Base-by-base conservation (phyloP, 53 echinoderm and acorn worm genomes). In the Actinopyga echinites region DNA sequence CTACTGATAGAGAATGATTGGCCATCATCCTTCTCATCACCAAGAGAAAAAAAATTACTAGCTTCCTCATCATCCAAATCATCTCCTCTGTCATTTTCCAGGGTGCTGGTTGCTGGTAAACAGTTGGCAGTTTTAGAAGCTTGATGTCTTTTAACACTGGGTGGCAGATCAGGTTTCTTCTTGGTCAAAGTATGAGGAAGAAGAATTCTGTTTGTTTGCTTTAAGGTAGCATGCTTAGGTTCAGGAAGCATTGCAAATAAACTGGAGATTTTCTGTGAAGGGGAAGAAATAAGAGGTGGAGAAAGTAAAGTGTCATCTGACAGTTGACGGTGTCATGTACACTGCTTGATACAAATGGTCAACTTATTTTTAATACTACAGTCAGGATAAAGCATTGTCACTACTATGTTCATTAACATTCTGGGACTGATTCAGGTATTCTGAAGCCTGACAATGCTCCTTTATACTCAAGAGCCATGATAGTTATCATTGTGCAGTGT, bases 101-200 rank as follows among this genome's bases (percentile, higher is more conserved):
- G 56, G 19, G 74, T 74, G 37, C 57, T 64, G 6, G 32, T 56
- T 6, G 63, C 63, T 49, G 67, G 29, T 71, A 42, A 44, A n/a
- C 1, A 21, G 37, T 20, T 12, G 71, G 65, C 74, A 33, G 65
- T 30, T 30, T 49, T 22, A 33, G 35, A 24, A 11, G 53, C 49
- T 21, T 57, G 75, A 25, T 37, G 53, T 23, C 84, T 30, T 40
- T 42, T 83, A 43, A 31, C 36, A 0, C 56, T 8, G 30, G 89
- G 40, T 62, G 86, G 57, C 20, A 82, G 56, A 12, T 66, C 75
- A n/a, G 87, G 82, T 53, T 75, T 64, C 37, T 83, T 91, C 90
- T 88, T 93, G 42, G 96, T 93, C 79, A 96, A 74, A 13, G 96
- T 92, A 84, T 96, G 84, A 4, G 96, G 96, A 42, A 96, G 83